Evolutionary conservation across 2,888 invertebrate genomes (phyloP), one percentile per base, ranked within the genome.

Genomic region (Drosophila histrio): DNA sequence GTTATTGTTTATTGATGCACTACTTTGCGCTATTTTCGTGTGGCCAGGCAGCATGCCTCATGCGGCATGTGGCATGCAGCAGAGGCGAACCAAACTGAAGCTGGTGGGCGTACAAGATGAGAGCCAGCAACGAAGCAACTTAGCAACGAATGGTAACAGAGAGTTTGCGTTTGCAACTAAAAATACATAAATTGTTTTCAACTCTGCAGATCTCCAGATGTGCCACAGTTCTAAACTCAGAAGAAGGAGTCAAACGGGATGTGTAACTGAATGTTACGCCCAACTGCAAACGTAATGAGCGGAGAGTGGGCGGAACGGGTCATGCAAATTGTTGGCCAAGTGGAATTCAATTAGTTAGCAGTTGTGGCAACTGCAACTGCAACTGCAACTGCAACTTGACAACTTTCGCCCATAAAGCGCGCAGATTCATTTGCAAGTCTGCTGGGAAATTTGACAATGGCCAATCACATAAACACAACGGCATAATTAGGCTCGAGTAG

Each of bases 1-100:
- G 84, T 87, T 84, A 84, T 84, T 84, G 87, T 84, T 84, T 84
- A 84, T 84, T 84, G 84, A 87, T 84, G 84, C 85, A 84, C 84
- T 87, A 84, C 84, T 84, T 84, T 87, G 85, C 84, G 82, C 87
- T 82, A 84, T 86, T 84, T 84, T 84, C 73, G 81, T 84, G 84
- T 78, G 78, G 86, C 86, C 79, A 70, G 60, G 66, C 65, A 50
- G 6, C 68, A 61, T 24, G 30, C 58, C 63, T 19, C 50, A 30
- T 39, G 19, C 28, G 1, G 13, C 44, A 43, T 43, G 49, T 43
- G 19, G 36, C 50, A 59, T 61, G 71, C 80, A 77, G 79, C 79
- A 81, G 81, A 81, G 80, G 85, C 79, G 63, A 24, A 61, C 62
- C 62, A 9, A 13, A 19, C 61, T 15, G 21, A 5, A 15, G 62